Base-by-base conservation (phyloP, 2,888 invertebrate genomes). In the Noctua pronuba region DNA sequence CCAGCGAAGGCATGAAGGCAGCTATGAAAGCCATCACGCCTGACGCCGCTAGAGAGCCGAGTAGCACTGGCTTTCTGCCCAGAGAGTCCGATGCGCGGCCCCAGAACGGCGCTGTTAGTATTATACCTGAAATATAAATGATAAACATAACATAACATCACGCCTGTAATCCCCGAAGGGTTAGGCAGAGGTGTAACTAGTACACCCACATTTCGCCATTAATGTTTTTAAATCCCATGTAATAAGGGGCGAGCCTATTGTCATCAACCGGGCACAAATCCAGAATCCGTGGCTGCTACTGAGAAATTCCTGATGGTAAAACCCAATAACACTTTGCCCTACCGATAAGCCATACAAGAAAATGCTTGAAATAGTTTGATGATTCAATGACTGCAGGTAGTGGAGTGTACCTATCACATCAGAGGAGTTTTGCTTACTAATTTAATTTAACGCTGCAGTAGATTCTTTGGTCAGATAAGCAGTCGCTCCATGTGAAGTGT, bases 101-200 rank as follows among this genome's bases (percentile, higher is more conserved):
- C 96, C 96, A 96, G 70, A 95, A 91, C 0, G 96, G 92, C 0
- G 96, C 96, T 1, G 96, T 95, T 2, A 96, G 65, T 60, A 96
- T 95, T 46, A 96, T 91, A 76, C 96, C 96, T 96, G 92, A 5
- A 90, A 74, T 21, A 35, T 41, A 38, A 24, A 46, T 55, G 16
- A 67, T 38, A 24, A 4, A 55, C 24, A n/a, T 7, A 16, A 58
- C 31, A 31, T 31, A 31, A 60, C 16, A 58, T 16, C 7, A 58
- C 55, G 16, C 58, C 1, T 16, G 58, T 58, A 28, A 16, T 58
- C 2, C 28, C 6, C 3, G 31, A 31, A 60, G 31, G 31, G 28
- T 18, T 8, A 60, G 18, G 31, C 18, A 31, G 18, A 31, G 31
- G 8, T 31, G 18, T 2, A 60, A 8, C 1, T 60, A 31, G 31